Base-by-base conservation (phyloP, 1,140 invertebrate species). In the Piezodorus guildinii region DNA sequence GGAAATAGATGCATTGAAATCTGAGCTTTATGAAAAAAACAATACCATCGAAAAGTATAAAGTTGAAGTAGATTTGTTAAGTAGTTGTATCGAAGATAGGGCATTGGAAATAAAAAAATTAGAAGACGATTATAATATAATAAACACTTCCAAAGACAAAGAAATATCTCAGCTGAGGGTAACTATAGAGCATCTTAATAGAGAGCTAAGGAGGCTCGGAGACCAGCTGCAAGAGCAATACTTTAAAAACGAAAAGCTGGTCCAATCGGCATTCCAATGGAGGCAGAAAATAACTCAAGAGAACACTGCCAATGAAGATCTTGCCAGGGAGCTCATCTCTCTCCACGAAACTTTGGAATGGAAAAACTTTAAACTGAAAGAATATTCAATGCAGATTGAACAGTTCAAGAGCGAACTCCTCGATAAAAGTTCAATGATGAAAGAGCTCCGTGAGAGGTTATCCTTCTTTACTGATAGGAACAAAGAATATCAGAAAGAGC, bases 281-380 rank as follows among this genome's bases (percentile, higher is more conserved):
- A 25, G 23, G 23, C 23, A 23, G 21, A 56, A 25, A 25, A 15
- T 56, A 1, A 23, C 52, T 25, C 52, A 56, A 5, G 52, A 8
- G 15, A 49, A 49, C 17, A 56, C 52, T 56, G 52, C 52, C 15
- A 56, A 56, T 27, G 52, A 56, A 25, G 52, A 56, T 15, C 19
- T 56, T 5, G 52, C 52, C 15, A 21, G 52, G 23, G 52, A 56
- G 14, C 23, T 56, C 17, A 56, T 56, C 27, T 19, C 52, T 25
- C 23, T 56, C 1, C 52, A 56, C 17, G 52, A 56, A 56, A 23
- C 52, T 1, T 23, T 56, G 17, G 19, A 56, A 25, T 56, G 17
- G 52, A 56, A 56, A 14, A 56, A 15, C 6, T 25, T 56, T 5
- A 56, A 56, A 56, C 3, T 56, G 17, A 23, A 15, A 23, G 52